Conservation (phyloP, 2,888 invertebrate species). For the Eristalis intricaria region DNA sequence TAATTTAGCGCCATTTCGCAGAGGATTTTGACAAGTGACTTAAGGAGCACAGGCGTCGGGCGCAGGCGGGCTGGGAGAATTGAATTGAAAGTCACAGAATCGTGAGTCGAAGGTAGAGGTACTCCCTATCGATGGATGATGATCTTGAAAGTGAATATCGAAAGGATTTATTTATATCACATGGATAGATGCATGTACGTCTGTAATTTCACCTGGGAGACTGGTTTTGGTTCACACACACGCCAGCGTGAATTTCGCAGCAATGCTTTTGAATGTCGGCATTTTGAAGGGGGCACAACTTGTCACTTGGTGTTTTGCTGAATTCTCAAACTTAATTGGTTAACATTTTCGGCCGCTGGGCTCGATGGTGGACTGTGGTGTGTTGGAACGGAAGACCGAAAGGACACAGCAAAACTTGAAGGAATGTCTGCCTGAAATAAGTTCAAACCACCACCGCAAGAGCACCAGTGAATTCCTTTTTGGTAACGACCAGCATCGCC, state of each 20-base stretch:
- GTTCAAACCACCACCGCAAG: not conserved
- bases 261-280: not conserved
- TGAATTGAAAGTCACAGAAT: conserved; percentile 44
- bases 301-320: conserved; percentile 34
- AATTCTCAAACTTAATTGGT: conserved; percentile 45
- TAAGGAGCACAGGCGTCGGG: not conserved
- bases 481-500: not conserved
- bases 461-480: conserved; percentile 18
- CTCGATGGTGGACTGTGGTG: not conserved
- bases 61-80: not conserved
- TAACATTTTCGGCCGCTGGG: conserved; percentile 64
- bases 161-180: conserved; percentile 50
- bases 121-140: conserved; percentile 57
- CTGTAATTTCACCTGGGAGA: conserved; percentile 62
- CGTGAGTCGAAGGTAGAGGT: conserved; percentile 58
- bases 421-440: conserved; percentile 50
- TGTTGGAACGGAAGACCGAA: conserved; percentile 38
- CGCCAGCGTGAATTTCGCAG: not conserved
- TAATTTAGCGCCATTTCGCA: no score
- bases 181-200: conserved; percentile 8
- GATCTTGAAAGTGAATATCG: conserved; percentile 68
- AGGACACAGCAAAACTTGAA: conserved; percentile 28
- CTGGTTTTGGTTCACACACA: not conserved
- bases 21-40: no score
- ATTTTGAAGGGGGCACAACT: conserved; percentile 22